Evolutionary conservation across 2,113 vertebrate species (phyloP), one percentile per base, ranked within the genome.

Genomic region (Notechis scutatus): DNA sequence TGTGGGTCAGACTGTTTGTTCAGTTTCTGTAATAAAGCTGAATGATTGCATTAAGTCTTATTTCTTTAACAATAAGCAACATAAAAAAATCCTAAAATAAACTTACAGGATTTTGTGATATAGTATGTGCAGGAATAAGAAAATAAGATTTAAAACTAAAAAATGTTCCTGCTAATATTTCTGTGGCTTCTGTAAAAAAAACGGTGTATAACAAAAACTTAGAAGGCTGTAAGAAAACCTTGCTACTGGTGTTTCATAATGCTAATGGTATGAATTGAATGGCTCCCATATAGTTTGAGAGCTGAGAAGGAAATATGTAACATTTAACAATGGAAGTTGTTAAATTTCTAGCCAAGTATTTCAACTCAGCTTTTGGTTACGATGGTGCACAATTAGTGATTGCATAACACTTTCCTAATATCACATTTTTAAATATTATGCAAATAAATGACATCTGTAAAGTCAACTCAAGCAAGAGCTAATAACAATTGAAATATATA

Each of bases 211-310:
- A 97, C 97, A 96, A 97, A 97, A 97, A 94, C 91, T 97, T 96
- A 93, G 93, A 96, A 97, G 96, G 95, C 96, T 96, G 91, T 97
- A 96, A 97, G 97, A 96, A 96, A 96, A 97, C 96, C 97, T 95
- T 95, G 95, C 96, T 96, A 95, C 96, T 96, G 95, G 94, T 96
- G 96, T 97, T 98, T 96, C 97, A 96, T 97, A 97, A 98, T 94
- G 94, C 93, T 93, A 95, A 94, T 96, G 96, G 85, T 93, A 94
- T 95, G 96, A 97, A 94, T 94, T 92, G 92, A 96, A 91, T 94
- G 97, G 96, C 96, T 96, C 93, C 95, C 96, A 93, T 94, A 95
- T 94, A 96, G 95, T 91, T 88, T 95, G 96, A 92, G 96, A 95
- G 94, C 95, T 88, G 92, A 93, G 0, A 10, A 93, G 94, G 88